A percentile compares a stretch with the other conserved stretches of the same genome.
Evolutionary conservation across 2,113 vertebrate genomes (phyloP).

Genomic region (human (Homo sapiens)): DNA sequence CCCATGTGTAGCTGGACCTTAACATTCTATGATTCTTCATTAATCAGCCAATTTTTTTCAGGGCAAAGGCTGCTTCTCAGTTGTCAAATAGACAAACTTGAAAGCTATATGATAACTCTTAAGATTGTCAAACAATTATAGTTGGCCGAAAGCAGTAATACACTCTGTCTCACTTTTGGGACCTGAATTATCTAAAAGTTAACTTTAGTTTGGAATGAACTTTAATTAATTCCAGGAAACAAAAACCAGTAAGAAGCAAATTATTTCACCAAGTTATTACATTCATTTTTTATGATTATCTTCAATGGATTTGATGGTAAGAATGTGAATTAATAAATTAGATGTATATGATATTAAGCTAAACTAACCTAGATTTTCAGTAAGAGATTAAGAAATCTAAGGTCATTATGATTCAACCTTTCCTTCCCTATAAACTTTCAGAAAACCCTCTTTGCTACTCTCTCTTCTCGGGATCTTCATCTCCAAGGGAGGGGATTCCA

Average conservation of each 20-base stretch:
- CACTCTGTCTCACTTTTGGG: neutral
- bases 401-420: neutral
- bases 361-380: neutral
- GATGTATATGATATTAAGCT: neutral
- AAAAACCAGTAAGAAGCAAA: neutral
- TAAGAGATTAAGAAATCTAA: conserved; percentile 12
- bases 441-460: neutral
- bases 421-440: neutral
- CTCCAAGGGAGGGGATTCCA: neutral
- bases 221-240: neutral
- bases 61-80: neutral
- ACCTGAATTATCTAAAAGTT: conserved; percentile 40
- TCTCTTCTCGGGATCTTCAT: neutral
- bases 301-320: neutral
- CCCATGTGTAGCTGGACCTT: neutral
- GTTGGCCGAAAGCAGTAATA: neutral
- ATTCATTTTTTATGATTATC: neutral
- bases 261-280: neutral
- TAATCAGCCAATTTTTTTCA: neutral
- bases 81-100: neutral
- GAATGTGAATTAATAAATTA: neutral
- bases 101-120: neutral
- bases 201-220: neutral
- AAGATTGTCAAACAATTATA: neutral
- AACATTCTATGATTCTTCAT: neutral